Conservation (phyloP, 1,140 invertebrate genomes). For the Drosophila kepulauana region DNA sequence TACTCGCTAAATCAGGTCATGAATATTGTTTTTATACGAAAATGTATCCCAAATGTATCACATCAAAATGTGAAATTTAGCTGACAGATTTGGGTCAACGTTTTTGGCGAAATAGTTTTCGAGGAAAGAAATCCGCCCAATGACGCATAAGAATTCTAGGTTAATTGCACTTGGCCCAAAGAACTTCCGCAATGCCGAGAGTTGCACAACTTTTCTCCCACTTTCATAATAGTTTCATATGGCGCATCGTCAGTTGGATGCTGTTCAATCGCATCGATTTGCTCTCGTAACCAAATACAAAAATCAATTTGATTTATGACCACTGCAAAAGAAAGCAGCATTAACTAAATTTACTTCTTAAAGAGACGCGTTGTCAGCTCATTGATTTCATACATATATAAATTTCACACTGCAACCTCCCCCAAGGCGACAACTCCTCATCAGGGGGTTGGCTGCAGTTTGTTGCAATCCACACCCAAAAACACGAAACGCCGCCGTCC, state of each 20-base stretch:
- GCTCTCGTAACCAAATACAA: background rate
- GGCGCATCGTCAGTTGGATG: background rate
- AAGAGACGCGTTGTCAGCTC: constrained; percentile 32
- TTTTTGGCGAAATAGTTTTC: background rate
- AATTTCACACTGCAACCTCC: constrained; percentile 39
- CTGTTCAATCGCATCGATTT: constrained; percentile 24
- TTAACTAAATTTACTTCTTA: constrained; percentile 6
- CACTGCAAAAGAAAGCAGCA: background rate
- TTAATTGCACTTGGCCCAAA: constrained; percentile 4
- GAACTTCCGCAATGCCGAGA: background rate
- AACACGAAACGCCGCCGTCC: constrained; percentile 38
- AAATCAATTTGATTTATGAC: constrained; percentile 1
- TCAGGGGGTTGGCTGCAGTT: constrained; percentile 45
- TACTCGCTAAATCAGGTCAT: constrained; percentile 3
- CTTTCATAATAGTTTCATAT: background rate
- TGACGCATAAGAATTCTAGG: constrained; percentile 15
- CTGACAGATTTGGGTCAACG: constrained; percentile 35
- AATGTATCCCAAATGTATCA: constrained; percentile 16
- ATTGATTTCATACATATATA: constrained; percentile 67
- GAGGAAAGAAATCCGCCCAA: background rate
- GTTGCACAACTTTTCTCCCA: constrained; percentile 29
- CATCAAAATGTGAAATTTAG: constrained; percentile 28
- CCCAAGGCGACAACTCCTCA: constrained; percentile 14
- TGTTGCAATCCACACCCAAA: constrained; percentile 63
- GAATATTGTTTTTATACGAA: constrained; percentile 11